Evolutionary conservation across 2,113 vertebrate species (phyloP), one percentile per base, ranked within the genome.

Genomic region (Cyprinodon variegatus): DNA sequence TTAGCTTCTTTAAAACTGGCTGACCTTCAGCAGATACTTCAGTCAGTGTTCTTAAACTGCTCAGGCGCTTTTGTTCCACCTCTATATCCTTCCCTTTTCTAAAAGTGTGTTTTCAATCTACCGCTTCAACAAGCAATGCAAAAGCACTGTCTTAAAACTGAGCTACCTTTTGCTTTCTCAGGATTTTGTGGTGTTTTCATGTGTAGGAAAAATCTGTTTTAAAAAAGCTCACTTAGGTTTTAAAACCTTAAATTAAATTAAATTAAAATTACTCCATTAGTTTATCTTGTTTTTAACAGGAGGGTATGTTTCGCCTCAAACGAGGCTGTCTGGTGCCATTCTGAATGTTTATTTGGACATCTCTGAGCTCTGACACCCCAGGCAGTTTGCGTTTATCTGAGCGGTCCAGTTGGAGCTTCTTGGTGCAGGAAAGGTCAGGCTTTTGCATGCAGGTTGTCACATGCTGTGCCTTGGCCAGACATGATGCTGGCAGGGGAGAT

Each of bases 401-500:
- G 50, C 20, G 50, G 50, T 57, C 73, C 79, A 74, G 74, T 66
- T 65, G 50, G 75, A 85, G 76, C 65, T 66, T 62, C 59, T 53
- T 15, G 1, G 77, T 66, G 74, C 74, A 74, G 89, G 80, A 83
- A 91, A 91, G 87, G 90, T 93, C 91, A 88, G 59, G n/a, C 69
- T 83, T 87, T 89, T 89, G 81, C 74, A 86, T 90, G 81, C 74
- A 72, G 79, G 68, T 81, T 37, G 83, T 75, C 75, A 69, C 90
- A 83, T 11, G 78, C 76, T 85, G 87, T 0, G 83, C 57, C 63
- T 43, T 40, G 67, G 77, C 82, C 70, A 61, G 77, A 78, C 78
- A 77, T 62, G 76, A 65, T 67, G 83, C 61, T 81, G 39, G 73
- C 86, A 61, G 81, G 76, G 53, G 74, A 60, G 50, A 50, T 61